phyloP scores from a whole-genome alignment of 1,140 invertebrate genomes.

The Drosophila nikananu region DNA sequence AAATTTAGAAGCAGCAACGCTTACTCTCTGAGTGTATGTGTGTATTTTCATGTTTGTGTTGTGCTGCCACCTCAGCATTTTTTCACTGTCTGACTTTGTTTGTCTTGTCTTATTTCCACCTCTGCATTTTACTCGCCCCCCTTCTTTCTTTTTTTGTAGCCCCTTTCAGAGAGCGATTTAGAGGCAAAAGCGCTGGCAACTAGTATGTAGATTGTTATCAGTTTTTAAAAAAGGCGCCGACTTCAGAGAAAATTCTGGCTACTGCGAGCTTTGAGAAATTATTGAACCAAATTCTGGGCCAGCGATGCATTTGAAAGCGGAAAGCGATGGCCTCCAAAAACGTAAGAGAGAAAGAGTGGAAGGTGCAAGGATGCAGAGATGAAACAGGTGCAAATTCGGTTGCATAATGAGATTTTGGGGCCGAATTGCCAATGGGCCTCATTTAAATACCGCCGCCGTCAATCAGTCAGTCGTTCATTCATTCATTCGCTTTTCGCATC shows the following conservation, averaged over 20 bases:
- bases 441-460: slow-evolving; percentile 48
- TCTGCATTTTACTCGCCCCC: slow-evolving; percentile 33
- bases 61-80: slow-evolving; percentile 74
- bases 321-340: slow-evolving; percentile 1
- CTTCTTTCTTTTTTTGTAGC: slow-evolving; percentile 11
- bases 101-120: slow-evolving; percentile 52
- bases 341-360: background rate
- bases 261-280: slow-evolving; percentile 39
- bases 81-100: slow-evolving; percentile 55
- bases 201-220: slow-evolving; percentile 69
- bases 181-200: slow-evolving; percentile 15
- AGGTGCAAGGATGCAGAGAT: background rate
- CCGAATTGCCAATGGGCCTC: slow-evolving; percentile 45
- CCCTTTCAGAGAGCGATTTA: background rate
- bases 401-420: slow-evolving; percentile 51
- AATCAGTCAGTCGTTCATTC: slow-evolving; percentile 51
- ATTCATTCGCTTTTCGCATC: slow-evolving; percentile 22
- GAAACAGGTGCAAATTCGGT: slow-evolving; percentile 37
- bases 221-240: slow-evolving; percentile 54
- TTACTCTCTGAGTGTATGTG: slow-evolving; percentile 51
- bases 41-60: slow-evolving; percentile 12
- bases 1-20: slow-evolving; percentile 49
- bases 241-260: slow-evolving; percentile 28
- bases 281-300: slow-evolving; percentile 58
- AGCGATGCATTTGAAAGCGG: slow-evolving; percentile 15